Evolutionary conservation across 2,888 invertebrate species (phyloP).

Genomic region (Spilosoma lubricipeda): DNA sequence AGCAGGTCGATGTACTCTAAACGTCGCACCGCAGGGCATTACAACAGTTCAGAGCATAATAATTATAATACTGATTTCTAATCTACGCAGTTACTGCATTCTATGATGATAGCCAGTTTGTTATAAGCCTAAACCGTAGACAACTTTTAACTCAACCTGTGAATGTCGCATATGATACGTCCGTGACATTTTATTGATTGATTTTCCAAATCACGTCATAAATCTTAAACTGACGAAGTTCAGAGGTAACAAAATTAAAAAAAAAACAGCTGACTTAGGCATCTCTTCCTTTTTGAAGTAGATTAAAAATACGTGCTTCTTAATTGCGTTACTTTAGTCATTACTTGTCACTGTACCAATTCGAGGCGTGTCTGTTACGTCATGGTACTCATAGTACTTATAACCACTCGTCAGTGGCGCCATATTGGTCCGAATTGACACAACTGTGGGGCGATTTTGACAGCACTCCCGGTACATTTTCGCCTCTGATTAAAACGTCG

Average conservation of each 20-base stretch:
- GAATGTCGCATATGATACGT: not conserved
- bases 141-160: not conserved
- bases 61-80: not conserved
- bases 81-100: conserved; percentile 3
- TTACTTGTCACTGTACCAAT: not conserved
- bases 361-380: not conserved
- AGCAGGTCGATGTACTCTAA: not conserved
- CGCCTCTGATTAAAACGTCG: too few species aligned
- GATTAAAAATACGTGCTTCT: not conserved
- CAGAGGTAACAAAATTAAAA: not conserved
- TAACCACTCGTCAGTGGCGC: too few species aligned
- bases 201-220: not conserved
- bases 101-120: not conserved
- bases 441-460: too few species aligned
- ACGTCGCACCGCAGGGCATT: conserved; percentile 1
- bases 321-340: not conserved
- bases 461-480: too few species aligned
- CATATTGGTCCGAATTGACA: too few species aligned
- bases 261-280: not conserved
- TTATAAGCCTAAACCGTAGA: not conserved
- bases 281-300: not conserved
- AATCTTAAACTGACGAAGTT: not conserved
- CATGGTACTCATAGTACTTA: too few species aligned
- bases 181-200: not conserved
- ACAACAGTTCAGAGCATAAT: not conserved